Percentiles rank a stretch among this genome's conserved stretches.
phyloP scores from a whole-genome alignment of 2,113 vertebrate species.

The Paramisgurnus dabryanus region DNA sequence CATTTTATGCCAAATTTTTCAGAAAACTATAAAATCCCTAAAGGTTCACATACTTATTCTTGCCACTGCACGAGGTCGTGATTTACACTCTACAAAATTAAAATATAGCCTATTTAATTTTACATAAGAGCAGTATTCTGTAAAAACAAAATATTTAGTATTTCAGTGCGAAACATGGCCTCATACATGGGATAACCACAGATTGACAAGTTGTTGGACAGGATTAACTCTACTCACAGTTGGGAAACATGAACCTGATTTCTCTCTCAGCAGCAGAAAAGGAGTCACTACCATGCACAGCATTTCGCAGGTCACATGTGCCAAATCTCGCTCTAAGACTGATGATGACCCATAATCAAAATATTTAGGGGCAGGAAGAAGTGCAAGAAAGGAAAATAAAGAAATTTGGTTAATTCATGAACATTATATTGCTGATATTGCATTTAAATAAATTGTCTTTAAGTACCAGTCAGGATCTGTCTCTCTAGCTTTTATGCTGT shows the following conservation, averaged over 20 bases:
- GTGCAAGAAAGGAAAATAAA: not conserved
- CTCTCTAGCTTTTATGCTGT: conserved; percentile 79
- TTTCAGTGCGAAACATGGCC: no score
- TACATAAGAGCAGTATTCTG: no score
- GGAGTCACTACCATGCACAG: conserved; percentile 86
- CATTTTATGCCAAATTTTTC: no score
- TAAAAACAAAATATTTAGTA: no score
- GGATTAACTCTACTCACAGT: conserved; percentile 73
- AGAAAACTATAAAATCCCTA: no score
- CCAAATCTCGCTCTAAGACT: conserved; percentile 93
- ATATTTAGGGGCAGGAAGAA: not conserved
- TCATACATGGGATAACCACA: no score
- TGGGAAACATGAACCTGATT: conserved; percentile 91
- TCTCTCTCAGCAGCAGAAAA: conserved; percentile 84
- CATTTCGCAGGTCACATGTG: conserved; percentile 88
- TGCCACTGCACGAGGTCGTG: no score
- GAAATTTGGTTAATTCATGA: no score
- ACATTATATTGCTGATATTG: no score
- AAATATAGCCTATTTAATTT: no score
- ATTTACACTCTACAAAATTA: no score
- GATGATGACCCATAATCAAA: not conserved
- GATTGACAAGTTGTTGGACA: not conserved
- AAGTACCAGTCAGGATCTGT: conserved; percentile 86
- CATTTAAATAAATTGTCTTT: not conserved
- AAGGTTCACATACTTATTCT: no score